Percentiles rank a stretch among this genome's conserved stretches.
Conservation (phyloP, 2,888 invertebrate genomes). For the Nasonia oneida region DNA sequence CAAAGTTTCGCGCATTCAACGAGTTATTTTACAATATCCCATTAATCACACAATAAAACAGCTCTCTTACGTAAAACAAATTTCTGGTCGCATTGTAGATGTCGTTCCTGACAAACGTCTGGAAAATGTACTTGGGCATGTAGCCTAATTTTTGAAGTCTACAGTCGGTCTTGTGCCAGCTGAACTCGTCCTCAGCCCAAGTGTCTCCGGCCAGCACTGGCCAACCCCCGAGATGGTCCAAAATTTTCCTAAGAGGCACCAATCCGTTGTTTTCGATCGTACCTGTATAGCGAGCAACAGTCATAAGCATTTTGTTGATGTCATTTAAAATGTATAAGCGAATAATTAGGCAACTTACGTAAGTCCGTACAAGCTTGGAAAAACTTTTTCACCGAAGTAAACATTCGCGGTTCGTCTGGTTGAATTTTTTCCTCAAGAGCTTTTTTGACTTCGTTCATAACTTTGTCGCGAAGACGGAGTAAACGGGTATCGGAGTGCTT, state of each 20-base stretch:
- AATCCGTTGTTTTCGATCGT: slow-evolving; percentile 35
- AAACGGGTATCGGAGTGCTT: slow-evolving; percentile 56
- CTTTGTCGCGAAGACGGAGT: slow-evolving; percentile 55
- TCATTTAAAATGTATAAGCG: neutral
- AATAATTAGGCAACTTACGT: slow-evolving; percentile 52
- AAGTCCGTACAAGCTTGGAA: slow-evolving; percentile 64
- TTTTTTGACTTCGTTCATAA: slow-evolving; percentile 55
- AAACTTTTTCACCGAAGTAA: slow-evolving; percentile 58
- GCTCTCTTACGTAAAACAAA: slow-evolving; percentile 20
- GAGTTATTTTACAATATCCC: neutral
- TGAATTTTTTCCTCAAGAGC: slow-evolving; percentile 54
- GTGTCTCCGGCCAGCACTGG: slow-evolving; percentile 37
- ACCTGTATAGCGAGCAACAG: neutral
- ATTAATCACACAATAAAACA: neutral
- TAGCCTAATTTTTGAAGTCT: slow-evolving; percentile 29
- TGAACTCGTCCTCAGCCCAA: slow-evolving; percentile 39
- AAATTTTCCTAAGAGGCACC: slow-evolving; percentile 27
- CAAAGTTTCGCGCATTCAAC: neutral
- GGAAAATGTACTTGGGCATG: slow-evolving; percentile 32
- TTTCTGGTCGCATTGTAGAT: slow-evolving; percentile 7
- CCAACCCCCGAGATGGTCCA: slow-evolving; percentile 48
- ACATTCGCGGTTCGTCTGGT: slow-evolving; percentile 58
- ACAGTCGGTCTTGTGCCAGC: slow-evolving; percentile 17
- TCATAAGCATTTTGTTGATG: neutral
- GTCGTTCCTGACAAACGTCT: slow-evolving; percentile 28